These are phyloP conservation scores for Paramisgurnus dabryanus DNA, from an alignment of 2,113 vertebrate genomes.

Conservation along the genomic window DNA sequence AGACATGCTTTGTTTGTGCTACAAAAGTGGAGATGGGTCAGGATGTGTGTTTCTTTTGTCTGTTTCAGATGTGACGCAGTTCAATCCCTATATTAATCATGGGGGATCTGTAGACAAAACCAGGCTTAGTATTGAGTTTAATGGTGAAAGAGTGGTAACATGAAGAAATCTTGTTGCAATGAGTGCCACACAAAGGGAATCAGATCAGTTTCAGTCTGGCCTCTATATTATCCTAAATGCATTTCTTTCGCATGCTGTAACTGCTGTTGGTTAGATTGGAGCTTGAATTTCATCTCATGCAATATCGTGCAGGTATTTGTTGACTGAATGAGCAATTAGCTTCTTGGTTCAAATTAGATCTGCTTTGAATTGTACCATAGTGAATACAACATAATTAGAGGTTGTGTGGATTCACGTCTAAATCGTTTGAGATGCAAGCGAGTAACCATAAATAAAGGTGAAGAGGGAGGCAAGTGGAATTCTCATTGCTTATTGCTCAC, in stretches of 20 bases:
- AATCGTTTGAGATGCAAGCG: neutral
- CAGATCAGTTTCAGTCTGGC: neutral
- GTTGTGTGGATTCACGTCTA: neutral
- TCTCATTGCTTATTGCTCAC: conserved; percentile 60
- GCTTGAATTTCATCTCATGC: neutral
- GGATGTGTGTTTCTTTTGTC: conserved; percentile 25
- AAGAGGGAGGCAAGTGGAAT: conserved; percentile 54
- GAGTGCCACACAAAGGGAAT: neutral
- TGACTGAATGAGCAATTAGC: conserved; percentile 10
- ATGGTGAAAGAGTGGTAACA: neutral
- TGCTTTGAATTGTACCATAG: conserved; percentile 17
- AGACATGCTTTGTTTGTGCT: neutral
- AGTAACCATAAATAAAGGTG: neutral
- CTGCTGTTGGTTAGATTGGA: neutral
- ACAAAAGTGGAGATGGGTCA: conserved; percentile 28
- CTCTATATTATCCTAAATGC: neutral
- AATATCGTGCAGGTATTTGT: conserved; percentile 17
- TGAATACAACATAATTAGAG: conserved; percentile 22
- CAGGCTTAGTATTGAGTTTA: neutral
- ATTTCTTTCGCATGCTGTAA: neutral
- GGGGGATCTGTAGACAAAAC: conserved; percentile 8
- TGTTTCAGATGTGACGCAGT: conserved; percentile 36
- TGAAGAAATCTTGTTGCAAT: neutral
- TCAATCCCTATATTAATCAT: conserved; percentile 34
- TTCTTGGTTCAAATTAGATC: conserved; percentile 1